Percentiles rank a stretch among this genome's conserved stretches.
Conservation (phyloP, 2,888 invertebrate genomes). For the Eustalomyia histrio region DNA sequence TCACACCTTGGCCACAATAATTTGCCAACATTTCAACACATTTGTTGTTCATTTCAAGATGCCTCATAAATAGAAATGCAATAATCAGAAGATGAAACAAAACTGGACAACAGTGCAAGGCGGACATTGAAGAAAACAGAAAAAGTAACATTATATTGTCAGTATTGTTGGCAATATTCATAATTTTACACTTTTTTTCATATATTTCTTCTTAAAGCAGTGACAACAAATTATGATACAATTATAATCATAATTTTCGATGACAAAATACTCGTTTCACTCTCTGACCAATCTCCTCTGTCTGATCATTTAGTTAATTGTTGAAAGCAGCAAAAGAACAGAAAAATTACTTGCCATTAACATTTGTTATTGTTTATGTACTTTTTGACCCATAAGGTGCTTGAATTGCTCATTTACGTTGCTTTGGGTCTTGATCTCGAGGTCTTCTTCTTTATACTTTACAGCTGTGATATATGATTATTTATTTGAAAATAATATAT, state of each 20-base stretch:
- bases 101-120: background rate
- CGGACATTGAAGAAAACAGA: constrained; percentile 3
- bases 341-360: constrained; percentile 27
- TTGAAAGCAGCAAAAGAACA: background rate
- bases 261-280: constrained; percentile 8
- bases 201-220: constrained; percentile 28
- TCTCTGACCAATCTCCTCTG: background rate
- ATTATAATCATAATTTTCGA: constrained; percentile 59
- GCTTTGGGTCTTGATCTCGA: constrained; percentile 61
- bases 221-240: constrained; percentile 63
- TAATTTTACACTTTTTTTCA: constrained; percentile 27
- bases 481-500: background rate
- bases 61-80: constrained; percentile 59
- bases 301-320: constrained; percentile 38
- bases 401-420: constrained; percentile 62
- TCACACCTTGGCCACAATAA: constrained; percentile 64
- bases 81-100: constrained; percentile 35
- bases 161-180: constrained; percentile 4
- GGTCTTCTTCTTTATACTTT: constrained; percentile 48
- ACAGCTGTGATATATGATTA: constrained; percentile 36
- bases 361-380: constrained; percentile 66
- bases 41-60: constrained; percentile 54
- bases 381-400: constrained; percentile 67
- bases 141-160: constrained; percentile 20
- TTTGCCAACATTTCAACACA: constrained; percentile 65